These are phyloP conservation scores for Hermetia illucens DNA, from an alignment of 1,140 invertebrate species.

Conservation along the genomic window DNA sequence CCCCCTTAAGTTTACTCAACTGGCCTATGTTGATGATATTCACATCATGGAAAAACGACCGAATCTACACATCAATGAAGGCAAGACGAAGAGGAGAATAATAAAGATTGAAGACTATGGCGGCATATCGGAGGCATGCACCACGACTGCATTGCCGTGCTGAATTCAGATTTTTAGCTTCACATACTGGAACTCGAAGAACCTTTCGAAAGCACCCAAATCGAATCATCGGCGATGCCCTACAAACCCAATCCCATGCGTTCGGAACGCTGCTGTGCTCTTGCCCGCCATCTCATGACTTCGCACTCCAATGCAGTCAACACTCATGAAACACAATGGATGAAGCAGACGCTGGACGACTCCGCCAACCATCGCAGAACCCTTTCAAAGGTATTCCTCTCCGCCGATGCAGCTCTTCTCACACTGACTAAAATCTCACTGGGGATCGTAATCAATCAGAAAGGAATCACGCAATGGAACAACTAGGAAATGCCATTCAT, in stretches of 20 bases:
- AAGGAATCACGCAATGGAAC: constrained; percentile 77
- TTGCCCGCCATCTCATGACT: constrained; percentile 82
- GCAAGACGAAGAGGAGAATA: no score
- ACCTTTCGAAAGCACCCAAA: constrained; percentile 93
- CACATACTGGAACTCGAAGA: constrained; percentile 94
- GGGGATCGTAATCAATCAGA: constrained; percentile 88
- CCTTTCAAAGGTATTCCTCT: constrained; percentile 83
- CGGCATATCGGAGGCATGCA: no score
- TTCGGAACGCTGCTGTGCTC: constrained; percentile 83
- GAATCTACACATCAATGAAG: no score
- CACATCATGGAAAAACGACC: no score
- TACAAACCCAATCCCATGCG: constrained; percentile 99
- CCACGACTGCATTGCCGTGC: no score
- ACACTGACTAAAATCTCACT: constrained; percentile 87
- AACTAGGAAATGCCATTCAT: constrained; percentile 90
- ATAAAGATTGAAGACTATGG: no score
- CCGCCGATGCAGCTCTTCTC: constrained; percentile 77
- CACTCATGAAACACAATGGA: constrained; percentile 87
- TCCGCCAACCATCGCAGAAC: constrained; percentile 88
- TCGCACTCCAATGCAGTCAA: constrained; percentile 69
- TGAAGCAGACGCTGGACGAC: constrained; percentile 96
- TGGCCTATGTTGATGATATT: no score
- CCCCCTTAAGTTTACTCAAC: no score
- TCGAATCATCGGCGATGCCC: constrained; percentile 85
- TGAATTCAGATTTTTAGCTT: constrained; percentile 80